Evolutionary conservation across 2,888 invertebrate species (phyloP).

Genomic region (Drosophila aldrichi): DNA sequence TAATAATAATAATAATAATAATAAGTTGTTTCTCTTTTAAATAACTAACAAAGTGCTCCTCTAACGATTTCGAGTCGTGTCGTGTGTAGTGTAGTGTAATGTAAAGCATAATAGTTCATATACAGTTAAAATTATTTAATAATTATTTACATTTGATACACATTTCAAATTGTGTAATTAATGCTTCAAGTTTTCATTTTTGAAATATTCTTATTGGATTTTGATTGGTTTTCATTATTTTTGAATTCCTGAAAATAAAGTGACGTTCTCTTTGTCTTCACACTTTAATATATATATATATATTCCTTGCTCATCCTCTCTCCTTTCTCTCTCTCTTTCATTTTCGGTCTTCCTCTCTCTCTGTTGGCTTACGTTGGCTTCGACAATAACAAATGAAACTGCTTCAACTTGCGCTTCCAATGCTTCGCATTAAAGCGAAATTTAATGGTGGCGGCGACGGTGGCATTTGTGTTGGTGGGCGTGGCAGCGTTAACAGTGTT

Average conservation of each 20-base stretch:
- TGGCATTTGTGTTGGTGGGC: slow-evolving; percentile 20
- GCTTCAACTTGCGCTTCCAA: slow-evolving; percentile 68
- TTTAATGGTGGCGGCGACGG: slow-evolving; percentile 55
- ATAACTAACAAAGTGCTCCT: slow-evolving; percentile 25
- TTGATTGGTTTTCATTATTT: slow-evolving; percentile 28
- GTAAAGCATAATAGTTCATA: slow-evolving; percentile 63
- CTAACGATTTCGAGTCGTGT: slow-evolving; percentile 28
- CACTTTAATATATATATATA: background rate
- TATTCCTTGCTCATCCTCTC: background rate
- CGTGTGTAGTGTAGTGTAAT: slow-evolving; percentile 22
- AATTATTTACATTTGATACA: slow-evolving; percentile 62
- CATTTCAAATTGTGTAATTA: slow-evolving; percentile 53
- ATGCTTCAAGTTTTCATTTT: slow-evolving; percentile 26
- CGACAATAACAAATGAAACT: slow-evolving; percentile 68
- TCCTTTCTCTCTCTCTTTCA: background rate
- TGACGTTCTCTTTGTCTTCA: slow-evolving; percentile 2
- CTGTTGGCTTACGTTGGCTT: slow-evolving; percentile 42
- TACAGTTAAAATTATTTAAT: slow-evolving; percentile 49
- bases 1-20: background rate
- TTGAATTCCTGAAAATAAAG: slow-evolving; percentile 19
- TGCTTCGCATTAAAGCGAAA: slow-evolving; percentile 75
- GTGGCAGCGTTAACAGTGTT: slow-evolving; percentile 13
- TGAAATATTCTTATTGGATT: slow-evolving; percentile 34
- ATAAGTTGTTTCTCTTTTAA: slow-evolving; percentile 8
- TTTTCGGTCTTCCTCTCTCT: background rate